phyloP scores from a whole-genome alignment of 2,113 vertebrate genomes.

The Sinocyclocheilus anshuiensis region DNA sequence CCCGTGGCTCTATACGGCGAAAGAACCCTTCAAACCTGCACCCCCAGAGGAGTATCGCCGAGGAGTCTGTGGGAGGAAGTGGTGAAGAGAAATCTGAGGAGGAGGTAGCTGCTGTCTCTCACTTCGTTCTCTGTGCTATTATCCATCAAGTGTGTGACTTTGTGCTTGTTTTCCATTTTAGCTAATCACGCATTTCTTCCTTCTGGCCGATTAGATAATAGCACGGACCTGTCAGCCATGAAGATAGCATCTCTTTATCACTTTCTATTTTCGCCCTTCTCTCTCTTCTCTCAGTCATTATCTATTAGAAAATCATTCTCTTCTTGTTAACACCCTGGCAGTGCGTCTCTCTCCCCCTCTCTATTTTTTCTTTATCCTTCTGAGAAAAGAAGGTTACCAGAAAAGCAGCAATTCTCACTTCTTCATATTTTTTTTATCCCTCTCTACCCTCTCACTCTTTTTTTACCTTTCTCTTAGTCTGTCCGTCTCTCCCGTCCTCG shows the following conservation, averaged over 20 bases:
- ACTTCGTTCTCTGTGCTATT: neutral
- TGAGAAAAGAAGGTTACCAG: neutral
- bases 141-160: conserved; percentile 5
- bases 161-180: neutral
- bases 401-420: conserved; percentile 2
- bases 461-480: conserved; percentile 69
- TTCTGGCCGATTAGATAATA: neutral
- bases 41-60: conserved; percentile 76
- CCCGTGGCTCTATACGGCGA: conserved; percentile 92
- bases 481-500: conserved; percentile 67
- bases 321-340: conserved; percentile 2
- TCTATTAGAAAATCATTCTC: neutral
- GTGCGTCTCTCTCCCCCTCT: conserved; percentile 49
- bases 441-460: neutral
- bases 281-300: conserved; percentile 1
- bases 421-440: neutral
- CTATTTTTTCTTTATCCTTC: conserved; percentile 24
- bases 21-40: conserved; percentile 82
- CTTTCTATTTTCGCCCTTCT: neutral
- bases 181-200: conserved; percentile 22
- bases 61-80: conserved; percentile 78
- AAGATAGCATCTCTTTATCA: conserved; percentile 1
- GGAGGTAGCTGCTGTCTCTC: conserved; percentile 76
- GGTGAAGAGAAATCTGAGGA: conserved; percentile 88
- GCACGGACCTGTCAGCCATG: neutral